These are phyloP conservation scores for Lophotriccus pileatus DNA, from an alignment of 2,797 vertebrate species.

Conservation along the genomic window DNA sequence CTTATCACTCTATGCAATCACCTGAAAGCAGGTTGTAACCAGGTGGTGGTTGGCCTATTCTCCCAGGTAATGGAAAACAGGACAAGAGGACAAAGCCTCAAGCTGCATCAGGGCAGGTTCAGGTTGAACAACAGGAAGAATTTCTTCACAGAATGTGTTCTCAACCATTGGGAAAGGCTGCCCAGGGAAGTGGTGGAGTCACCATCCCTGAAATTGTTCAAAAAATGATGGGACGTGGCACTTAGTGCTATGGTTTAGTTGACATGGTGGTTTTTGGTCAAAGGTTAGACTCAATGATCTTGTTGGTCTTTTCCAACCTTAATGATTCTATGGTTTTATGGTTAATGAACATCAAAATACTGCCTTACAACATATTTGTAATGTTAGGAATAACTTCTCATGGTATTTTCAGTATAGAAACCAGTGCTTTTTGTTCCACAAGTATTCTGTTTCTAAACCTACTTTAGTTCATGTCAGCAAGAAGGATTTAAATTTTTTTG, in stretches of 20 bases:
- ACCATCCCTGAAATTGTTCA: not conserved
- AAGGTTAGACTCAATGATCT: not conserved
- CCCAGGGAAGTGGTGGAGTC: not conserved
- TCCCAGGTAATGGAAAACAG: not conserved
- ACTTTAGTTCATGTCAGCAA: not conserved
- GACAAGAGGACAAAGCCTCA: not conserved
- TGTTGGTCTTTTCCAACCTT: not conserved
- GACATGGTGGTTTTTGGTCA: not conserved
- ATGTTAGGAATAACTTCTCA: not conserved
- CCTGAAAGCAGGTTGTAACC: not conserved
- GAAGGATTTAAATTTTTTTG: not conserved
- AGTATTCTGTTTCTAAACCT: not conserved
- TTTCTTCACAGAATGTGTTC: not conserved
- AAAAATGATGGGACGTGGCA: not conserved
- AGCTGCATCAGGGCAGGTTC: not conserved
- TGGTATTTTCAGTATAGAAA: not conserved
- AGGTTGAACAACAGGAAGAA: not conserved
- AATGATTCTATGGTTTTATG: not conserved
- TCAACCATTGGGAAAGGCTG: not conserved
- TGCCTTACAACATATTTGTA: not conserved
- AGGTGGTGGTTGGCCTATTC: not conserved
- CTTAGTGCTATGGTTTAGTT: not conserved
- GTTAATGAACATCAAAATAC: not conserved
- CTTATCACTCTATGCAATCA: not conserved
- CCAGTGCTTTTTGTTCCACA: not conserved